These are phyloP conservation scores for Kryphioiulus occultus DNA, from an alignment of 2,888 invertebrate species.

Conservation along the genomic window DNA sequence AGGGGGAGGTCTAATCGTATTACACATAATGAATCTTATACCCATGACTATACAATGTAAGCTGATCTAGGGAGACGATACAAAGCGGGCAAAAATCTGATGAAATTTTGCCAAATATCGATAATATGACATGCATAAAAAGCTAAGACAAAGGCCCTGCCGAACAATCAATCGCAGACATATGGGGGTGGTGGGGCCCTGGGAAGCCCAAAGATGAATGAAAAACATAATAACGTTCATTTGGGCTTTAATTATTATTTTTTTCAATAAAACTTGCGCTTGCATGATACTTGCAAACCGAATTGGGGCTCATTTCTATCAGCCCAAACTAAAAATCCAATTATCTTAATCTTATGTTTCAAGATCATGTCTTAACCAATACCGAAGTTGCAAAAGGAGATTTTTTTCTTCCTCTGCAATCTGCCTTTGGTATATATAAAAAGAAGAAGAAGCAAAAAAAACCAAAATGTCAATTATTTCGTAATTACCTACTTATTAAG, in stretches of 20 bases:
- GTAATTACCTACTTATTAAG: slow-evolving; percentile 44
- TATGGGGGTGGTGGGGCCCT: not conserved
- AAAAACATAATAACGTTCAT: slow-evolving; percentile 35
- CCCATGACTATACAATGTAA: slow-evolving; percentile 22
- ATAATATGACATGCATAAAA: not conserved
- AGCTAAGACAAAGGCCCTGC: slow-evolving; percentile 11
- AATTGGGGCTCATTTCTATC: slow-evolving; percentile 25
- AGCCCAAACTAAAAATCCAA: slow-evolving; percentile 14
- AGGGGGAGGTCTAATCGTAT: slow-evolving; percentile 28
- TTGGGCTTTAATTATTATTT: slow-evolving; percentile 17
- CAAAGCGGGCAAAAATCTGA: slow-evolving; percentile 25
- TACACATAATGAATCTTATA: slow-evolving; percentile 19
- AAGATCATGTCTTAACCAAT: slow-evolving; percentile 35
- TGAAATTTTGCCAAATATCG: slow-evolving; percentile 24
- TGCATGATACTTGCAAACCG: slow-evolving; percentile 25
- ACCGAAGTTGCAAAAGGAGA: slow-evolving; percentile 15
- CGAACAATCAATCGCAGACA: slow-evolving; percentile 17
- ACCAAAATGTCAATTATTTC: slow-evolving; percentile 42
- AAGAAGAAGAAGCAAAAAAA: slow-evolving; percentile 37
- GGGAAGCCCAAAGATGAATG: not conserved
- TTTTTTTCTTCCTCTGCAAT: not conserved
- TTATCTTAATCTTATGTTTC: slow-evolving; percentile 25
- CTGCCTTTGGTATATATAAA: not conserved
- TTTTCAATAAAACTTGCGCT: slow-evolving; percentile 35
- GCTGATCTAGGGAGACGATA: slow-evolving; percentile 31